A percentile compares a stretch with the other conserved stretches of the same genome.
Conservation (phyloP, 2,888 invertebrate species). For the Drosophila lutescens region DNA sequence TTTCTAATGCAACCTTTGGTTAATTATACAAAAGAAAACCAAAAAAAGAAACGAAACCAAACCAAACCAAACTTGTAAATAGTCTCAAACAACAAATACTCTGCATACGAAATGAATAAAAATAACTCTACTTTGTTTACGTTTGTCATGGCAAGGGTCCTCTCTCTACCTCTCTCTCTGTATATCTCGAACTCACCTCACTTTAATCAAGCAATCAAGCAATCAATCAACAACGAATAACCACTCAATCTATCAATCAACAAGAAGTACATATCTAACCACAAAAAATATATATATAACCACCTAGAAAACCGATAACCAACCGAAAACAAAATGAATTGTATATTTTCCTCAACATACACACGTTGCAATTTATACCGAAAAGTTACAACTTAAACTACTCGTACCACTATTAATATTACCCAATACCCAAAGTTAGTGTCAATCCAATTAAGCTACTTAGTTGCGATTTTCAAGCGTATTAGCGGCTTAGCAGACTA, state of each 20-base stretch:
- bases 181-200: conserved; percentile 60
- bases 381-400: conserved; percentile 56
- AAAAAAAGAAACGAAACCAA: conserved; percentile 50
- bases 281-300: conserved; percentile 47
- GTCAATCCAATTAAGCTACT: conserved; percentile 76
- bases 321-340: conserved; percentile 41
- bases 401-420: conserved; percentile 56
- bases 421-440: conserved; percentile 64
- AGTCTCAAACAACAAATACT: conserved; percentile 75
- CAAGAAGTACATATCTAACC: conserved; percentile 54
- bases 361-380: conserved; percentile 69
- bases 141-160: conserved; percentile 81
- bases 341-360: conserved; percentile 66
- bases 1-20: conserved; percentile 54
- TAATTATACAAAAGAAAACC: conserved; percentile 41
- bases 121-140: conserved; percentile 66
- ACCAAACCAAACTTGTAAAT: conserved; percentile 79
- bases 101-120: conserved; percentile 72
- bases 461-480: conserved; percentile 78
- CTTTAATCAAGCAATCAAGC: conserved; percentile 45
- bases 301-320: conserved; percentile 31
- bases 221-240: conserved; percentile 46
- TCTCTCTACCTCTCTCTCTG: conserved; percentile 69
- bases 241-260: conserved; percentile 54
- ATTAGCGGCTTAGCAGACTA: conserved; percentile 84